These are phyloP conservation scores for Heliconius erato DNA, from an alignment of 2,888 invertebrate genomes.

Conservation along the genomic window DNA sequence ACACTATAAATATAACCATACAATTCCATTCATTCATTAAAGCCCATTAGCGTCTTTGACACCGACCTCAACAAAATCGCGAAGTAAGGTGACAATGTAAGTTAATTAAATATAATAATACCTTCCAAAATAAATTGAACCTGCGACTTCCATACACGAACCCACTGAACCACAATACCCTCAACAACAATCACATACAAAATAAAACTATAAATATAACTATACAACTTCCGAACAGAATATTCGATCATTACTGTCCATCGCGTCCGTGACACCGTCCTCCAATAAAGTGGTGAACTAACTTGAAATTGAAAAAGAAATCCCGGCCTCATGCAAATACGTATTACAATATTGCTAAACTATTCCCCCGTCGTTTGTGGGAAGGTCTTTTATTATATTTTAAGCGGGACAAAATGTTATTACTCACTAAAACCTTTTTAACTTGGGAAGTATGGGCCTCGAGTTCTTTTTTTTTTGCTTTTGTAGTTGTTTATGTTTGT, in stretches of 20 bases:
- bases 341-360: slow-evolving; percentile 70
- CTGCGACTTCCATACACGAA: neutral
- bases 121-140: neutral
- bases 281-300: slow-evolving; percentile 77
- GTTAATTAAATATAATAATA: slow-evolving; percentile 42
- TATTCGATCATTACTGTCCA: slow-evolving; percentile 52
- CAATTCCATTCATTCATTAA: slow-evolving; percentile 26
- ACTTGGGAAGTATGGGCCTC: slow-evolving; percentile 3
- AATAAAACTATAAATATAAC: slow-evolving; percentile 11
- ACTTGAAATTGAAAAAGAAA: slow-evolving; percentile 83
- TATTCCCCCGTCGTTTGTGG: slow-evolving; percentile 38
- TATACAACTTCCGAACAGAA: slow-evolving; percentile 24
- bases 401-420: slow-evolving; percentile 37
- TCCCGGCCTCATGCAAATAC: slow-evolving; percentile 73
- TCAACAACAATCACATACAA: neutral
- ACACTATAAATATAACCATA: slow-evolving; percentile 20
- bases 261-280: slow-evolving; percentile 68
- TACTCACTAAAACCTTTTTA: slow-evolving; percentile 19
- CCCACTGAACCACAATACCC: neutral
- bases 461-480: neutral
- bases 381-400: slow-evolving; percentile 44
- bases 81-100: slow-evolving; percentile 80
- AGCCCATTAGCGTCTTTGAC: slow-evolving; percentile 66
- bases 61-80: slow-evolving; percentile 72
- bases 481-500: neutral